These are phyloP conservation scores for Campaea margaritaria DNA, from an alignment of 2,888 invertebrate genomes.

Conservation along the genomic window DNA sequence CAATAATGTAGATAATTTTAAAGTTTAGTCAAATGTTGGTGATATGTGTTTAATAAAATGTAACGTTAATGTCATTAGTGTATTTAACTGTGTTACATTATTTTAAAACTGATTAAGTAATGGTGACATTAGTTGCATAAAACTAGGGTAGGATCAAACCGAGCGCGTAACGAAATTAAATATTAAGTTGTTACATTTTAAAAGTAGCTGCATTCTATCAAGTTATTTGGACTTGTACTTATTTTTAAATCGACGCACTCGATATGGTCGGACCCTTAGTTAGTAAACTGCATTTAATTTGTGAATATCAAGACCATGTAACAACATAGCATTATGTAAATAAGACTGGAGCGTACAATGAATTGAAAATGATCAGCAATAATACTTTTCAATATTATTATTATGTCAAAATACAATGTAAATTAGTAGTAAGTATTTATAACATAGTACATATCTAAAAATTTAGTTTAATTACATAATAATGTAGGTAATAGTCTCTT, in stretches of 20 bases:
- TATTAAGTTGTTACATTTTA: background rate
- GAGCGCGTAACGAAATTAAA: slow-evolving; percentile 37
- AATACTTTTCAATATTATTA: slow-evolving; percentile 48
- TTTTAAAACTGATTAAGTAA: slow-evolving; percentile 9
- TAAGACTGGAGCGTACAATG: slow-evolving; percentile 51
- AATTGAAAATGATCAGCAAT: slow-evolving; percentile 49
- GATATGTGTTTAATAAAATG: slow-evolving; percentile 14
- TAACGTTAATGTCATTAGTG: slow-evolving; percentile 8
- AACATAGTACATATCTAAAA: slow-evolving; percentile 37
- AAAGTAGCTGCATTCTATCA: background rate
- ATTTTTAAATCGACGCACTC: slow-evolving; percentile 39
- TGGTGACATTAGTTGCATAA: slow-evolving; percentile 8
- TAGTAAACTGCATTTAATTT: slow-evolving; percentile 35
- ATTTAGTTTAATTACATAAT: slow-evolving; percentile 11
- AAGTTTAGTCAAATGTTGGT: slow-evolving; percentile 15
- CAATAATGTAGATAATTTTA: slow-evolving; percentile 21
- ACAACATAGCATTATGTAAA: slow-evolving; percentile 41
- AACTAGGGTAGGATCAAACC: slow-evolving; percentile 48
- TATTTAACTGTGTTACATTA: slow-evolving; percentile 9
- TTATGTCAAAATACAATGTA: slow-evolving; percentile 48
- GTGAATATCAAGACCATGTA: slow-evolving; percentile 42
- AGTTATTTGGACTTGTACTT: background rate
- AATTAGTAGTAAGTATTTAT: slow-evolving; percentile 43
- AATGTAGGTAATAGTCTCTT: background rate
- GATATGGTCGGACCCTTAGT: slow-evolving; percentile 49